phyloP scores from a whole-genome alignment of 2,113 vertebrate genomes.

The Pelvicachromis taeniatus region DNA sequence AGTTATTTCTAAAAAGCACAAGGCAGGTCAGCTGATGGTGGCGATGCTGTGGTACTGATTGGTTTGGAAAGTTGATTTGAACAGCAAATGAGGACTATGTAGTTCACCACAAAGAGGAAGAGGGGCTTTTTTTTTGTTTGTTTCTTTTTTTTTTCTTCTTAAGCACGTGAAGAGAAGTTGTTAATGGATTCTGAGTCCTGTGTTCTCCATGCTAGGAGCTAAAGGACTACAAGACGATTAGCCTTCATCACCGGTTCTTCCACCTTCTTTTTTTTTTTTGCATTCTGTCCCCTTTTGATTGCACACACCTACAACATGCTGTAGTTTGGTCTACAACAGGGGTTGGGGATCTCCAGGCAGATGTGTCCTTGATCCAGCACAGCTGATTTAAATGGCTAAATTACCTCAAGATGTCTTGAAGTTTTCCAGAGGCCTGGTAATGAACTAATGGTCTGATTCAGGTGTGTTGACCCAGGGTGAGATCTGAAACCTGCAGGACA shows the following conservation, averaged over 20 bases:
- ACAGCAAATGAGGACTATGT: background rate
- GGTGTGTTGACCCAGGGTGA: background rate
- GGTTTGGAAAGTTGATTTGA: background rate
- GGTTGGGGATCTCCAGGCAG: accelerated
- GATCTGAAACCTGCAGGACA: background rate
- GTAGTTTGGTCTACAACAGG: background rate
- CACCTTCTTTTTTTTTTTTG: background rate
- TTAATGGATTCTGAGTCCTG: background rate
- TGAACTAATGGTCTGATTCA: background rate
- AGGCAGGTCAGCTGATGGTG: background rate
- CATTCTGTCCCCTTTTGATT: background rate
- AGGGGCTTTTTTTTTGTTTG: background rate
- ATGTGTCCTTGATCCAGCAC: background rate
- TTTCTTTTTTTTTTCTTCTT: background rate
- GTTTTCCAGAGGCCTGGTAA: accelerated
- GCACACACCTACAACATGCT: background rate
- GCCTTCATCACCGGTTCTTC: background rate
- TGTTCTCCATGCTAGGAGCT: background rate
- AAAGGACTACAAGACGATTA: background rate
- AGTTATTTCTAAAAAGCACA: background rate
- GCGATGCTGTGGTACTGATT: background rate
- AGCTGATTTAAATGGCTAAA: accelerated
- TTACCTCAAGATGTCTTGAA: background rate
- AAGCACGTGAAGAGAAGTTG: background rate
- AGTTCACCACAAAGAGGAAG: background rate